A percentile compares a stretch with the other conserved stretches of the same genome.
Conservation (phyloP, 1,140 invertebrate genomes). For the Drosophila lacteicornis region DNA sequence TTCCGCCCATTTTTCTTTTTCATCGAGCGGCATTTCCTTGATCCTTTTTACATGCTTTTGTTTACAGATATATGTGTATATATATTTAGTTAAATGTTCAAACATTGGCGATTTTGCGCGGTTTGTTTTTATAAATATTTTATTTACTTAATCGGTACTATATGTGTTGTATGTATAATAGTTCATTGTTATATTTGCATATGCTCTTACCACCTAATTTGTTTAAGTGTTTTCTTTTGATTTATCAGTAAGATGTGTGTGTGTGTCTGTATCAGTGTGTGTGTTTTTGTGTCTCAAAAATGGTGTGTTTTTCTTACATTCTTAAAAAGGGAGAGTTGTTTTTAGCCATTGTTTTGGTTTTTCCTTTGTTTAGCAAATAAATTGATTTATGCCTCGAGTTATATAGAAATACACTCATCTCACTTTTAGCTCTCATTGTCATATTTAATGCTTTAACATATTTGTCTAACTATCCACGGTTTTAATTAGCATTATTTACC, state of each 20-base stretch:
- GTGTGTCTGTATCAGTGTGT: conserved; percentile 19
- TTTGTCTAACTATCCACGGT: conserved; percentile 79
- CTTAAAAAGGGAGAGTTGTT: conserved; percentile 41
- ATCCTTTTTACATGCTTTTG: conserved; percentile 53
- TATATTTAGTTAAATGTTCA: conserved; percentile 66
- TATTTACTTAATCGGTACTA: conserved; percentile 80
- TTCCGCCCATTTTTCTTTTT: conserved; percentile 17
- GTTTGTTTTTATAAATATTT: conserved; percentile 77
- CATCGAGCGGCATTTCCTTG: conserved; percentile 29
- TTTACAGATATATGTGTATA: conserved; percentile 32
- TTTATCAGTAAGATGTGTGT: conserved; percentile 70
- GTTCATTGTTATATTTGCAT: conserved; percentile 84
- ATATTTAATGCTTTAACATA: conserved; percentile 79
- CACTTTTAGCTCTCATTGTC: conserved; percentile 53
- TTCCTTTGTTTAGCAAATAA: conserved; percentile 63
- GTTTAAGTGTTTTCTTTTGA: conserved; percentile 78
- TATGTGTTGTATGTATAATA: conserved; percentile 80
- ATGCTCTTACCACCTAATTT: conserved; percentile 77
- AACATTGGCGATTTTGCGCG: conserved; percentile 55
- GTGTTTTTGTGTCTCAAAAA: conserved; percentile 49
- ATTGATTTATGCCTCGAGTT: conserved; percentile 76
- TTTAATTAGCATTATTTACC: conserved; percentile 63
- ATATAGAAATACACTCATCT: conserved; percentile 44
- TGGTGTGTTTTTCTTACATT: conserved; percentile 52
- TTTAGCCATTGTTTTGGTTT: conserved; percentile 43